Percentiles rank a stretch among this genome's conserved stretches.
Evolutionary conservation across 2,888 invertebrate species (phyloP).

Genomic region (Caenorhabditis zanzibari): DNA sequence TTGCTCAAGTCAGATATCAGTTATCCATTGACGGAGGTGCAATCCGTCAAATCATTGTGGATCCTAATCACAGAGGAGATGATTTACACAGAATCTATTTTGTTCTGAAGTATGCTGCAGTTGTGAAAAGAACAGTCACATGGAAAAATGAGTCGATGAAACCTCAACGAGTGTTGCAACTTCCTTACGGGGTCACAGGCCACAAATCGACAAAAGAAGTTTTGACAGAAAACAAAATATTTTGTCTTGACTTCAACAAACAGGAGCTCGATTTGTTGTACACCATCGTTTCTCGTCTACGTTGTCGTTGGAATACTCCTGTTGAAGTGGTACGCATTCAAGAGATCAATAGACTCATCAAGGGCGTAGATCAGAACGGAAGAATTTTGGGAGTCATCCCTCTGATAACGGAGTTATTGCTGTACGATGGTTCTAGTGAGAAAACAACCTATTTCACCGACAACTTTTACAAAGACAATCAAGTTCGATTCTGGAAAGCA

Average conservation of each 20-base stretch:
- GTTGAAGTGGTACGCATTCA: constrained; percentile 51
- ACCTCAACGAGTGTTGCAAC: background rate
- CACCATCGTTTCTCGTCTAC: constrained; percentile 67
- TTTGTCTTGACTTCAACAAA: constrained; percentile 24
- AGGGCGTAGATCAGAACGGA: too few relatives aligned
- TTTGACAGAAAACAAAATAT: constrained; percentile 24
- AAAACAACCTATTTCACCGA: too few relatives aligned
- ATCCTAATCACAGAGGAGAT: background rate
- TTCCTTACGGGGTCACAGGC: background rate
- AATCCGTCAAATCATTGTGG: constrained; percentile 18
- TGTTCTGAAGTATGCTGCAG: background rate
- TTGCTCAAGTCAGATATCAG: background rate
- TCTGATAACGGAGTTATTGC: too few relatives aligned
- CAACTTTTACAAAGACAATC: too few relatives aligned
- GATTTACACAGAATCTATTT: constrained; percentile 3
- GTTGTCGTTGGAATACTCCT: constrained; percentile 43
- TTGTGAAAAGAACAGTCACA: background rate
- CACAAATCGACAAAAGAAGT: background rate
- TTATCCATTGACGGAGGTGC: constrained; percentile 14
- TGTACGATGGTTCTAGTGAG: too few relatives aligned
- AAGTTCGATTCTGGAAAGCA: too few relatives aligned
- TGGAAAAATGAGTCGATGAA: too few relatives aligned
- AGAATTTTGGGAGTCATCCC: too few relatives aligned
- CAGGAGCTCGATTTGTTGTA: constrained; percentile 1
- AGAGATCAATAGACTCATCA: background rate